Percentiles rank a stretch among this genome's conserved stretches.
These are phyloP conservation scores for Mustela lutreola DNA, from an alignment of 2,113 vertebrate genomes.

Conservation along the genomic window DNA sequence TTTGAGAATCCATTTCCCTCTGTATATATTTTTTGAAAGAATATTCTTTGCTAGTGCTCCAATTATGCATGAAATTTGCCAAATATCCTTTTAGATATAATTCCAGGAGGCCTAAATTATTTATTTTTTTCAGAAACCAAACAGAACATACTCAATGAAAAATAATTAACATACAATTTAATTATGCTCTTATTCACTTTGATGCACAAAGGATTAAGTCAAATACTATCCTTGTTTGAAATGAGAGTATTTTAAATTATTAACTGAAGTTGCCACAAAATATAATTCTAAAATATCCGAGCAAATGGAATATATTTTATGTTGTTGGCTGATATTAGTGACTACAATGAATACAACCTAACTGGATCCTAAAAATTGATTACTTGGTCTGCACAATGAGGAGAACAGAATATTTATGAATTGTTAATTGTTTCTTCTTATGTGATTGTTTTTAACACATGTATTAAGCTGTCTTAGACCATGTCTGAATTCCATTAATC, in stretches of 20 bases:
- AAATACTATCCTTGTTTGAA: neutral
- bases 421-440: neutral
- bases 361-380: neutral
- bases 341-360: neutral
- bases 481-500: neutral
- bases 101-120: neutral
- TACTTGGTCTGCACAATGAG: neutral
- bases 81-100: conserved; percentile 28
- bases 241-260: conserved; percentile 39
- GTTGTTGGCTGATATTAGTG: neutral
- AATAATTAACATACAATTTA: conserved; percentile 37
- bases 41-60: neutral
- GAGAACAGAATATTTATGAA: neutral
- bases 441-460: neutral
- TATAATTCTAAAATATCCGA: conserved; percentile 4
- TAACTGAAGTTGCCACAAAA: neutral
- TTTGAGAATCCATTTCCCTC: conserved; percentile 46
- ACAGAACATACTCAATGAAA: neutral
- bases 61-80: neutral
- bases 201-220: neutral
- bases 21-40: conserved; percentile 25
- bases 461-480: neutral
- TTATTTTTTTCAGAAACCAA: conserved; percentile 39
- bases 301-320: neutral
- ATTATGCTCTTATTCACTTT: neutral